Base-by-base conservation (phyloP, 2,797 vertebrate genomes). In the Microcaecilia unicolor region DNA sequence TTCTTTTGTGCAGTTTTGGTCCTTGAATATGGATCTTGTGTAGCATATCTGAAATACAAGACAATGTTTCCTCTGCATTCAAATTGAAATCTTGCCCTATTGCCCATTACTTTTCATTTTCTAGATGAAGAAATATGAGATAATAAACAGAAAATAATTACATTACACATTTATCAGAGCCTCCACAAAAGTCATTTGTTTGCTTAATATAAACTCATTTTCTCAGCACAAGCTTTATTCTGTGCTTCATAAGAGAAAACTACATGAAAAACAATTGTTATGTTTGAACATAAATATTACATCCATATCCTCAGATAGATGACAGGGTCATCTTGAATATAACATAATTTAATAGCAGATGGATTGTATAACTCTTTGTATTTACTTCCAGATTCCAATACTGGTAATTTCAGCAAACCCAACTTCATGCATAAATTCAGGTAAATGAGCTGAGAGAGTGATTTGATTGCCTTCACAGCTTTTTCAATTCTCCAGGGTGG, bases 361-460 rank as follows among this genome's bases (percentile, higher is more conserved):
- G 13, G 22, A 30, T 27, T 50, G 44, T 10, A 46, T 46, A 7
- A 20, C 1, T 1, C 10, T 39, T 41, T 48, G 6, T 38, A 48
- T 46, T 58, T 40, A 8, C 10, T 48, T 35, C 28, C 25, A 25
- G 44, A 61, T 48, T 35, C 28, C 25, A 25, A 44, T 61, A 35
- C 16, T 30, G 26, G 20, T 26, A 40, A 44, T 51, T 51, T 41
- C 22, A 33, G 20, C 51, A 23, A n/a, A n/a, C n/a, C n/a, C n/a
- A n/a, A n/a, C n/a, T n/a, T n/a, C 7, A 15, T 6, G 16, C 25
- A 55, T 51, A 48, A 37, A 35, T 51, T 53, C 13, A 40, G 35
- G 22, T n/a, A 48, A 24, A 51, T 31, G 10, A 53, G 13, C 8
- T 39, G 15, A 39, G 37, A 28, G 9, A 35, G 6, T 21, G 15